Percentiles rank a stretch among this genome's conserved stretches.
These are phyloP conservation scores for Aphidius gifuensis DNA, from an alignment of 1,140 invertebrate genomes.

Conservation along the genomic window DNA sequence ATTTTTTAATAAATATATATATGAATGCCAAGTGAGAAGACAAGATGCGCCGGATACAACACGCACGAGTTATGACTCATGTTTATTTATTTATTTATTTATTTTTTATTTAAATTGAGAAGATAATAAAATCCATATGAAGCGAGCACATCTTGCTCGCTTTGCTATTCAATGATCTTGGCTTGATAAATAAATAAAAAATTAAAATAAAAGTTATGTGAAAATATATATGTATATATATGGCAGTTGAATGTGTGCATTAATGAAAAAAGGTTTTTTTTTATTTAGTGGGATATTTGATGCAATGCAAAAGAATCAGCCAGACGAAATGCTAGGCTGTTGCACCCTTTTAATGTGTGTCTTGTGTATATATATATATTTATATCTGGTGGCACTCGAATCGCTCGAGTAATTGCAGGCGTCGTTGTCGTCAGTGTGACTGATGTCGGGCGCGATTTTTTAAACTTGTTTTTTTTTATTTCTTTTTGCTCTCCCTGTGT, in stretches of 20 bases:
- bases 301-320: slow-evolving; percentile 12
- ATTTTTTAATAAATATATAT: slow-evolving; percentile 5
- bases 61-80: too few species aligned
- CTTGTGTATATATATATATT: slow-evolving; percentile 3
- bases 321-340: slow-evolving; percentile 15
- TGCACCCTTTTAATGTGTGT: slow-evolving; percentile 12
- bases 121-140: too few species aligned
- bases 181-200: too few species aligned
- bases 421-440: slow-evolving; percentile 6
- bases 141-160: too few species aligned
- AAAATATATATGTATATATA: too few species aligned
- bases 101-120: too few species aligned
- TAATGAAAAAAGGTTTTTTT: too few species aligned
- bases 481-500: background rate
- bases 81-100: too few species aligned
- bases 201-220: too few species aligned
- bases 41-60: background rate
- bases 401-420: slow-evolving; percentile 16
- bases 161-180: too few species aligned
- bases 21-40: slow-evolving; percentile 2
- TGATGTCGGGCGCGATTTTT: slow-evolving; percentile 13
- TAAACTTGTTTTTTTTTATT: slow-evolving; percentile 2
- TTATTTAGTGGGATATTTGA: too few species aligned
- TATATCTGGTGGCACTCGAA: slow-evolving; percentile 15
- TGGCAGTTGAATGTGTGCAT: too few species aligned